Percentiles rank a stretch among this genome's conserved stretches.
These are phyloP conservation scores for Chunga burmeisteri DNA, from an alignment of 2,113 vertebrate species.

Conservation along the genomic window DNA sequence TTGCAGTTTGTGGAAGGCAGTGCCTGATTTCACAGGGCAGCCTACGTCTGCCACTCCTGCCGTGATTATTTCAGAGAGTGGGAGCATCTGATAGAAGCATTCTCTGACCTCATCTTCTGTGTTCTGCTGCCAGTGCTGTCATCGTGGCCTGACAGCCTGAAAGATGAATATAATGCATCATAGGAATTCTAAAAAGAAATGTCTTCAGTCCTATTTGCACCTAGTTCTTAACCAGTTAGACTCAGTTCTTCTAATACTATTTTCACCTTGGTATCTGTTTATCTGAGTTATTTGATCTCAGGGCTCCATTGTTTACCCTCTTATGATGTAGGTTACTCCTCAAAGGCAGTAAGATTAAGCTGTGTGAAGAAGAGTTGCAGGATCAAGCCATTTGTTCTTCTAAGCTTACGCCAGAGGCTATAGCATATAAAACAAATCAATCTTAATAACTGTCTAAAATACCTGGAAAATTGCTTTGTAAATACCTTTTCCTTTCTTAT, in stretches of 20 bases:
- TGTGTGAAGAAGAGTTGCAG: neutral
- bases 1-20: neutral
- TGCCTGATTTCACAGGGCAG: neutral
- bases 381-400: constrained; percentile 9
- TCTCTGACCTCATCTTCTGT: neutral
- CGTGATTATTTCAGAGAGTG: neutral
- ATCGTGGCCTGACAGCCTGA: neutral
- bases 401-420: neutral
- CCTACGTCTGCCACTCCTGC: neutral
- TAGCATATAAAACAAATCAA: neutral
- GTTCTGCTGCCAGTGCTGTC: constrained; percentile 12
- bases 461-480: neutral
- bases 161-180: neutral
- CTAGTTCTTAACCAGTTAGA: neutral
- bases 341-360: constrained; percentile 1
- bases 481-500: neutral
- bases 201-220: neutral
- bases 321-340: neutral
- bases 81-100: neutral
- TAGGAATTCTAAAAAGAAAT: neutral
- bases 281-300: neutral
- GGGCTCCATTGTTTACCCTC: neutral
- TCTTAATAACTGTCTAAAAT: constrained; percentile 33
- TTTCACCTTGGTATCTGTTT: neutral
- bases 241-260: neutral